Percentiles rank a stretch among this genome's conserved stretches.
These are phyloP conservation scores for Turdus rufiventris DNA, from an alignment of 2,113 vertebrate genomes.

Conservation along the genomic window DNA sequence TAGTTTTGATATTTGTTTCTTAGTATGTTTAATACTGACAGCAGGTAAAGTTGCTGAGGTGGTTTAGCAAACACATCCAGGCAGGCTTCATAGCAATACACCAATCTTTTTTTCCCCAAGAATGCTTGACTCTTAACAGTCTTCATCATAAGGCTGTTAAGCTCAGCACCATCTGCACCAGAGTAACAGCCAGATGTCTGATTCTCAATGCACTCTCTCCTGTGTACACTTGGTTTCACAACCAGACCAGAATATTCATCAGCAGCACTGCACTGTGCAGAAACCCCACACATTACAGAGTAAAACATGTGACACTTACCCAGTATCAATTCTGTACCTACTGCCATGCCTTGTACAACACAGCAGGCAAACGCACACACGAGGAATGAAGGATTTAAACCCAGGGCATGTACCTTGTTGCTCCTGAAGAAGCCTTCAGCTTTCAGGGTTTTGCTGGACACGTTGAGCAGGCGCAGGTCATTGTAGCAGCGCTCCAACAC, in stretches of 20 bases:
- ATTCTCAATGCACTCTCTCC: neutral
- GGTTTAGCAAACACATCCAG: neutral
- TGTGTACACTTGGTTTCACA: neutral
- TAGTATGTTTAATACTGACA: neutral
- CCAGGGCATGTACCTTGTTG: constrained; percentile 84
- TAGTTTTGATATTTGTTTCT: neutral
- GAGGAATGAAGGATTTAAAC: neutral
- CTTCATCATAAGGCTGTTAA: neutral
- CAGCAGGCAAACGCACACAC: neutral
- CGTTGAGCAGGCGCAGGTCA: constrained; percentile 88
- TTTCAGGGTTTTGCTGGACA: constrained; percentile 94
- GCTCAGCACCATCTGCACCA: neutral
- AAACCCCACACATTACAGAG: neutral
- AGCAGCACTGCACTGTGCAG: neutral
- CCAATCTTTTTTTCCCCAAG: neutral
- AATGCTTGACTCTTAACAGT: neutral
- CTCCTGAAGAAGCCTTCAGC: constrained; percentile 98
- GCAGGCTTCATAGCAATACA: neutral
- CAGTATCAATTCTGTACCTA: neutral
- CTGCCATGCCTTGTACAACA: neutral
- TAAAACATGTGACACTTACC: fast-evolving
- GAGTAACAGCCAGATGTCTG: neutral
- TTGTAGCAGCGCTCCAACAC: constrained; percentile 98
- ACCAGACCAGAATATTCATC: fast-evolving
- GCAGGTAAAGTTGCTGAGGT: neutral